Percentiles rank a stretch among this genome's conserved stretches.
phyloP scores from a whole-genome alignment of 2,888 invertebrate species.

The Sabatieria punctata region DNA sequence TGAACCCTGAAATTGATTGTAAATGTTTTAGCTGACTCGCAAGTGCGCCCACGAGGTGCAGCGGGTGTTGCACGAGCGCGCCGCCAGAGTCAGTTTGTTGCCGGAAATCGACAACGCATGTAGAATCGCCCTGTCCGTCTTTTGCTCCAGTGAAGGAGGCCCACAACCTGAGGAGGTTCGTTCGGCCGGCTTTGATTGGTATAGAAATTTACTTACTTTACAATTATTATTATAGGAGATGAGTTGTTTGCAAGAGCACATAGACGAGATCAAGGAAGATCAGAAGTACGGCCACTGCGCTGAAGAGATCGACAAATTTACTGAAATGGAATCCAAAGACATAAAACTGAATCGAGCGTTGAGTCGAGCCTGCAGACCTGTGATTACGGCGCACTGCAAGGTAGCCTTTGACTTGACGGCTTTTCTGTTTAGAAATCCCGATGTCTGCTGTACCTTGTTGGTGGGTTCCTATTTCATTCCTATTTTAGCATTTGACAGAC shows the following conservation, averaged over 20 bases:
- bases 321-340: slow-evolving; percentile 69
- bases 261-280: slow-evolving; percentile 21
- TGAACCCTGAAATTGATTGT: no score
- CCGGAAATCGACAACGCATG: slow-evolving; percentile 85
- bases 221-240: slow-evolving; percentile 47
- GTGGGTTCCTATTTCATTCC: not conserved
- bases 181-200: not conserved
- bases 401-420: slow-evolving; percentile 17
- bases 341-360: slow-evolving; percentile 75
- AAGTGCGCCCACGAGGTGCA: slow-evolving; percentile 53
- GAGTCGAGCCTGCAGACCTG: slow-evolving; percentile 57
- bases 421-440: not conserved
- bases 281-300: slow-evolving; percentile 43
- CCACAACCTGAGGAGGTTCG: not conserved
- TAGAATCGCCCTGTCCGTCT: slow-evolving; percentile 59
- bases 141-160: slow-evolving; percentile 54
- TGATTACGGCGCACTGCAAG: slow-evolving; percentile 58
- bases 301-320: slow-evolving; percentile 59
- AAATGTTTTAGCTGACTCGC: slow-evolving; percentile 38
- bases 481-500: slow-evolving; percentile 12
- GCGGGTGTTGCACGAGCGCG: slow-evolving; percentile 77
- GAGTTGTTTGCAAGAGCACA: slow-evolving; percentile 61
- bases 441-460: not conserved
- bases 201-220: not conserved
- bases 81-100: slow-evolving; percentile 72